These are phyloP conservation scores for Pocillopora meandrina DNA, from an alignment of 92 coral and sea anemone species.

Conservation along the genomic window DNA sequence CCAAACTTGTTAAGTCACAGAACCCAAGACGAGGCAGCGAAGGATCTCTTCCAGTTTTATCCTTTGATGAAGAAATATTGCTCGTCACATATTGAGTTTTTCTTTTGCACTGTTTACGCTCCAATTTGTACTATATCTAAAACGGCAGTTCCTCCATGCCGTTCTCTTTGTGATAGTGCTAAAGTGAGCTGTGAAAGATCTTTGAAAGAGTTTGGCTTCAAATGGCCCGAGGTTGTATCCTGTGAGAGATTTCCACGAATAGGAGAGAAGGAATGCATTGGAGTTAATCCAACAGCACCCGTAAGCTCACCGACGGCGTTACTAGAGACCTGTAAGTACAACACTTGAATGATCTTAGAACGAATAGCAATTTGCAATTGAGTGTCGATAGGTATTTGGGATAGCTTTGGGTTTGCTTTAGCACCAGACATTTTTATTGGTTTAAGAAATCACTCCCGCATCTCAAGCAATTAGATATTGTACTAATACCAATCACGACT, in stretches of 20 bases:
- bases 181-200: slow-evolving; percentile 58
- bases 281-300: no score
- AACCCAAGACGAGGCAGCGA: not conserved
- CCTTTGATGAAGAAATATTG: slow-evolving; percentile 76
- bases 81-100: slow-evolving; percentile 79
- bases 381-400: slow-evolving; percentile 4
- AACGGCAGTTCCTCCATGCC: slow-evolving; percentile 83
- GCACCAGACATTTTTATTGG: no score
- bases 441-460: no score
- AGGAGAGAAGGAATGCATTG: no score
- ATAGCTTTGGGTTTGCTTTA: no score
- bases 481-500: no score
- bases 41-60: slow-evolving; percentile 40
- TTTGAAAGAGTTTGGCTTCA: slow-evolving; percentile 67
- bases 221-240: slow-evolving; percentile 20
- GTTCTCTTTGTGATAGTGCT: slow-evolving; percentile 76
- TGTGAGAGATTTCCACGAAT: no score
- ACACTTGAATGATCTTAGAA: not conserved
- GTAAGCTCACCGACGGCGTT: no score
- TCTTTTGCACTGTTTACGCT: slow-evolving; percentile 80
- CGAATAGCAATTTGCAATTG: slow-evolving; percentile 19
- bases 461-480: no score
- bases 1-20: not conserved
- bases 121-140: slow-evolving; percentile 73
- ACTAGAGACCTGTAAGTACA: no score